Conservation (phyloP, 2,113 vertebrate genomes). For the Nothobranchius furzeri region DNA sequence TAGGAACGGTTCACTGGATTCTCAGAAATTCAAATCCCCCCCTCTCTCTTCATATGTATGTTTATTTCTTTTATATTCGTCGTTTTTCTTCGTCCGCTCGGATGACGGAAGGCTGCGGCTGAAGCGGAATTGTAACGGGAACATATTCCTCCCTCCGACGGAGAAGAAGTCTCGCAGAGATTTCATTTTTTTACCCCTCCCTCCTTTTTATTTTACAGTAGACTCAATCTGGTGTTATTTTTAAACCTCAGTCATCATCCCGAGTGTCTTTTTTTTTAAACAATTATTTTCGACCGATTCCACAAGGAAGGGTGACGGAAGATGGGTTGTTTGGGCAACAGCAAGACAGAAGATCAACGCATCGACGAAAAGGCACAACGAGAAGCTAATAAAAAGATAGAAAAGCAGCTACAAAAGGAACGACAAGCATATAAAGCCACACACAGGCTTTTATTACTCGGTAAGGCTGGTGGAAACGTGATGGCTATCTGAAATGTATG, state of each 20-base stretch:
- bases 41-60: slow-evolving; percentile 65
- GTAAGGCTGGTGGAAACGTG: slow-evolving; percentile 80
- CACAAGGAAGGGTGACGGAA: slow-evolving; percentile 76
- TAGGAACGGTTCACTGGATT: slow-evolving; percentile 82
- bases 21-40: slow-evolving; percentile 75
- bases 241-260: slow-evolving; percentile 30
- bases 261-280: slow-evolving; percentile 35
- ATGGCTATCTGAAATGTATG: slow-evolving; percentile 51
- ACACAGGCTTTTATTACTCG: slow-evolving; percentile 93
- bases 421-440: slow-evolving; percentile 96
- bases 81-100: slow-evolving; percentile 50
- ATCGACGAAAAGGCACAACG: slow-evolving; percentile 97
- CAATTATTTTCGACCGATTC: slow-evolving; percentile 45
- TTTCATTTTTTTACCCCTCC: slow-evolving; percentile 23
- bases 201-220: slow-evolving; percentile 43
- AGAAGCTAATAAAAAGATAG: slow-evolving; percentile 99
- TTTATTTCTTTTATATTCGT: slow-evolving; percentile 49
- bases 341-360: slow-evolving; percentile 97
- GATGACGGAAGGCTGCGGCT: slow-evolving; percentile 76
- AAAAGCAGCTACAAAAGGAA: slow-evolving; percentile 96
- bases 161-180: slow-evolving; percentile 72
- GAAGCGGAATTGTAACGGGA: slow-evolving; percentile 76
- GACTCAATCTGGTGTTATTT: slow-evolving; percentile 47
- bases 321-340: slow-evolving; percentile 99
- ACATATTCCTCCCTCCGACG: slow-evolving; percentile 77